Evolutionary conservation across 2,888 invertebrate genomes (phyloP).

Genomic region (Leptinotarsa rubiginosa): DNA sequence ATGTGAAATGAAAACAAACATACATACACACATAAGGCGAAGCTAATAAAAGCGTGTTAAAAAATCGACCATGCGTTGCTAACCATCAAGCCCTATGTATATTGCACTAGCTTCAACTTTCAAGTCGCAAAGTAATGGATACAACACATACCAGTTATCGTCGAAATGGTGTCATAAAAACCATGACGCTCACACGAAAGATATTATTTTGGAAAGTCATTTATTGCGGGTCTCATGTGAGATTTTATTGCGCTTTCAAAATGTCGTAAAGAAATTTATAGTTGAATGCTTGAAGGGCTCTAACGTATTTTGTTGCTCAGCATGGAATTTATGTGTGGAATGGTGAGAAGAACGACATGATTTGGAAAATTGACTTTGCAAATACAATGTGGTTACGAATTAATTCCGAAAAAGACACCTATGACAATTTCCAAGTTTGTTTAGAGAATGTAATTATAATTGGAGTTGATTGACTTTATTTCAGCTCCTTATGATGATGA

Average conservation of each 20-base stretch:
- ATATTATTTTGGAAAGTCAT: background rate
- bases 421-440: too few relatives aligned
- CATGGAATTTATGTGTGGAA: background rate
- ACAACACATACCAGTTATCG: background rate
- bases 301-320: background rate
- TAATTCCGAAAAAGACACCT: too few relatives aligned
- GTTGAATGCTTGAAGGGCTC: background rate
- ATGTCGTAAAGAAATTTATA: conserved; percentile 7
- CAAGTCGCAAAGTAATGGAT: background rate
- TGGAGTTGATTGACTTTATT: too few relatives aligned
- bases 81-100: too few relatives aligned
- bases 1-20: too few relatives aligned
- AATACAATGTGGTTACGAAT: too few relatives aligned
- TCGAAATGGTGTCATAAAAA: background rate
- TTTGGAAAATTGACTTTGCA: too few relatives aligned
- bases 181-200: background rate
- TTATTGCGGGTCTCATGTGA: background rate
- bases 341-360: background rate
- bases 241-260: conserved; percentile 7
- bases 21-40: too few relatives aligned
- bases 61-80: too few relatives aligned
- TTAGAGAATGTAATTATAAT: too few relatives aligned
- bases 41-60: too few relatives aligned
- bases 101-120: background rate
- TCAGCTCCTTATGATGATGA: too few relatives aligned